Conservation (phyloP, 2,888 invertebrate species). For the Nematopogon swammerdamellus region DNA sequence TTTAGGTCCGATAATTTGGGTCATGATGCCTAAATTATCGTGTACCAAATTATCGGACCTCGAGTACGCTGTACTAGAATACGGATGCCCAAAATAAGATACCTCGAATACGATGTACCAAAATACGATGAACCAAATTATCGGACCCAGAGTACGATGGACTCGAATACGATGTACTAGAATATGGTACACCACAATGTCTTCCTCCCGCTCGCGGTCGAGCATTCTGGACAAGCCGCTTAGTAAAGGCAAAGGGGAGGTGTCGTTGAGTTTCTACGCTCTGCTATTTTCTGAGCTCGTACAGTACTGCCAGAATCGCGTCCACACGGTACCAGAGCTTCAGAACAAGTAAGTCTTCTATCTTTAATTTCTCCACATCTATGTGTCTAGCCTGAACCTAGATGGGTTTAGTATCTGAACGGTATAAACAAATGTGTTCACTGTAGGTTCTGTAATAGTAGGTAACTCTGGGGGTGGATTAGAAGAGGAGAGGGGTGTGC, state of each 20-base stretch:
- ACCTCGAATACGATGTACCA: too few relatives aligned
- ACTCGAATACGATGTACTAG: too few relatives aligned
- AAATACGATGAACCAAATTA: too few relatives aligned
- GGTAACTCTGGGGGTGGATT: too few relatives aligned
- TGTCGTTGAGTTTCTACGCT: constrained; percentile 90
- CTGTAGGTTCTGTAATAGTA: not conserved
- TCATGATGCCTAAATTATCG: too few relatives aligned
- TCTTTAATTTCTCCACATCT: not conserved
- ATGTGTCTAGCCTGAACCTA: constrained; percentile 1
- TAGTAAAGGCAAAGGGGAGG: constrained; percentile 90
- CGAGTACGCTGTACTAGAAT: too few relatives aligned
- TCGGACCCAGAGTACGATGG: too few relatives aligned
- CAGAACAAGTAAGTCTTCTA: constrained; percentile 75
- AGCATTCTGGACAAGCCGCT: constrained; percentile 88
- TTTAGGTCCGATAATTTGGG: too few relatives aligned
- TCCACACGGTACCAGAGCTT: constrained; percentile 91
- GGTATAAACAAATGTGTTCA: not conserved
- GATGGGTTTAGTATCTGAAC: not conserved
- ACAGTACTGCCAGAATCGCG: constrained; percentile 96
- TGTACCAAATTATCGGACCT: too few relatives aligned
- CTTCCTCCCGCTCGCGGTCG: constrained; percentile 61
- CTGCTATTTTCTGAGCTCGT: constrained; percentile 97
- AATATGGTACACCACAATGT: too few relatives aligned
- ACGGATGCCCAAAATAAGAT: too few relatives aligned
- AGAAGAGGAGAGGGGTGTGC: too few relatives aligned